Base-by-base conservation (phyloP, 2,797 vertebrate species). In the Chromobotia macracanthus region DNA sequence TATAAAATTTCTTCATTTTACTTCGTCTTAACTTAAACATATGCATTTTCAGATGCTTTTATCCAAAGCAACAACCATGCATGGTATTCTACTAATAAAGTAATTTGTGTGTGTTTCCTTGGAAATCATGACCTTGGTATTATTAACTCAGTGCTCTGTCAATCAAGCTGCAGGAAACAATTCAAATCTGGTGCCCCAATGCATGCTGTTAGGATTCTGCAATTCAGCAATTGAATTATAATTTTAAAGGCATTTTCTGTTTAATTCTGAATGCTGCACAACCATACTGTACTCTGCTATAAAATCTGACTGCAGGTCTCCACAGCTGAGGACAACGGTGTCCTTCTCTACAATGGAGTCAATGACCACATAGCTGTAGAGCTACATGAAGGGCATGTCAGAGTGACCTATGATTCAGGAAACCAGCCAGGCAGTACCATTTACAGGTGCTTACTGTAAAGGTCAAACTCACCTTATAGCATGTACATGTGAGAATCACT, bases 351-450 rank as follows among this genome's bases (percentile, higher is more conserved):
- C 88, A 99, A 99, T 0, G 97, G 97, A 0, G 96, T 98, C 88
- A 97, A 93, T 0, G 97, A 99, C 84, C 97, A 98, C 85, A 98
- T 99, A 53, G 97, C 98, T 0, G 97, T 99, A 51, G 97, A 99
- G 85, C 94, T 99, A 51, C 96, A 95, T 85, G 95, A 98, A 86
- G 98, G 98, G 78, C 98, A 97, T 0, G 97, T 99, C 69, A 95
- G 97, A 74, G 97, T 99, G 89, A 99, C 97, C 91, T 98, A 99
- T 0, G 98, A 99, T 86, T 96, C 97, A 0, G 95, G 96, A 86
- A 97, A 95, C 87, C 95, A 96, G 77, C 97, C 97, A 18, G 95
- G 96, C 86, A 96, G 97, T 0, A 95, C 97, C 78, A 98, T 99
- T 89, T 99, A 99, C 93, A 99, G 98, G 98, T 99, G 84, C 76